These are phyloP conservation scores for Papilio demoleus DNA, from an alignment of 2,888 invertebrate genomes.

Conservation along the genomic window DNA sequence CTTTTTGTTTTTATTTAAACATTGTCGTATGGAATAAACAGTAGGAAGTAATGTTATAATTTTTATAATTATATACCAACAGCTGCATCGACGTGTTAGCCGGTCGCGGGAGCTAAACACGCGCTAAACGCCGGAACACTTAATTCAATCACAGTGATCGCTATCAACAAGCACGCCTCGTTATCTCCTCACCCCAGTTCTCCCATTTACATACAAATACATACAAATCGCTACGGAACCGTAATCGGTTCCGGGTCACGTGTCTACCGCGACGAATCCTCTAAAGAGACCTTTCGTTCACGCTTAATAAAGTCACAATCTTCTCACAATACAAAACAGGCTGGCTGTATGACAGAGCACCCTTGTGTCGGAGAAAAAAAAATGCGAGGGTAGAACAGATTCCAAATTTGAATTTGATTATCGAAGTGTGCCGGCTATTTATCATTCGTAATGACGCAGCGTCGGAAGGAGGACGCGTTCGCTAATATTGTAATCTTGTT, in stretches of 20 bases:
- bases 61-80: too few species aligned
- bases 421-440: conserved; percentile 82
- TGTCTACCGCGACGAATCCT: conserved; percentile 84
- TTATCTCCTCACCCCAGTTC: conserved; percentile 76
- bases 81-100: too few species aligned
- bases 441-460: conserved; percentile 81
- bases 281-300: conserved; percentile 79
- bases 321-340: conserved; percentile 78
- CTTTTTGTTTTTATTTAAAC: too few species aligned
- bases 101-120: conserved; percentile 28
- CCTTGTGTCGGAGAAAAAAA: conserved; percentile 61
- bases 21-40: too few species aligned
- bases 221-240: conserved; percentile 74
- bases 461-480: conserved; percentile 69
- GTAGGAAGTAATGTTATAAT: too few species aligned
- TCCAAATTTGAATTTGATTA: conserved; percentile 84
- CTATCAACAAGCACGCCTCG: conserved; percentile 73
- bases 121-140: conserved; percentile 65
- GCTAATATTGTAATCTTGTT: conserved; percentile 82
- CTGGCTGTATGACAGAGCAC: conserved; percentile 66
- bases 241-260: conserved; percentile 84
- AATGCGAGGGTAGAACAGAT: conserved; percentile 77
- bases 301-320: conserved; percentile 82
- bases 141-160: conserved; percentile 78
- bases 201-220: conserved; percentile 79